Conservation (phyloP, 2,888 invertebrate species). For the Drymonia ruficornis region DNA sequence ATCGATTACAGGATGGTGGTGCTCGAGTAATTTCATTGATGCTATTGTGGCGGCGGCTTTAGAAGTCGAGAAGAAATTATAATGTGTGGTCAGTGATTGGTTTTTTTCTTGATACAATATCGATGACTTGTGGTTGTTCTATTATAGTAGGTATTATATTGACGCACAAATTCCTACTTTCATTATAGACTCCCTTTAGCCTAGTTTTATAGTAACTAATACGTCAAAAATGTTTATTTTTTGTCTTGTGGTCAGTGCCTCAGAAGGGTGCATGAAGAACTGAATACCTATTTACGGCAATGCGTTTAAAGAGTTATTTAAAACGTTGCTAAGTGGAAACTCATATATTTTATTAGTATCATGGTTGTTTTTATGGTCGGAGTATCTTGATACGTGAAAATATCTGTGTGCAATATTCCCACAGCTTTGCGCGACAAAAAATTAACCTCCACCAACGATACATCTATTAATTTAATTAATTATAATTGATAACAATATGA, state of each 20-base stretch:
- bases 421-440: background rate
- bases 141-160: too few relatives aligned
- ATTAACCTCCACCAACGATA: background rate
- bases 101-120: background rate
- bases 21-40: slow-evolving; percentile 19
- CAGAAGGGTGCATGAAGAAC: too few relatives aligned
- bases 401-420: background rate
- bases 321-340: too few relatives aligned
- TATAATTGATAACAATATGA: background rate
- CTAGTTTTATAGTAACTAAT: background rate
- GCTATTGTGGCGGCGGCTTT: slow-evolving; percentile 13
- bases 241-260: too few relatives aligned
- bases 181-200: background rate
- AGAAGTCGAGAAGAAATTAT: slow-evolving; percentile 30
- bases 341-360: too few relatives aligned
- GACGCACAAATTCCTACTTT: background rate
- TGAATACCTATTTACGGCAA: too few relatives aligned
- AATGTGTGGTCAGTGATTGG: background rate
- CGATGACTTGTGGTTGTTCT: background rate
- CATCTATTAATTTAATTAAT: background rate
- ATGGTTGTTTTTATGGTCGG: background rate
- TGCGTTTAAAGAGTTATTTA: too few relatives aligned
- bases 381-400: background rate
- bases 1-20: slow-evolving; percentile 27
- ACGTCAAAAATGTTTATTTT: too few relatives aligned